Percentiles rank a stretch among this genome's conserved stretches.
phyloP scores from a whole-genome alignment of 2,888 invertebrate species.

The Slavum lentiscoides region DNA sequence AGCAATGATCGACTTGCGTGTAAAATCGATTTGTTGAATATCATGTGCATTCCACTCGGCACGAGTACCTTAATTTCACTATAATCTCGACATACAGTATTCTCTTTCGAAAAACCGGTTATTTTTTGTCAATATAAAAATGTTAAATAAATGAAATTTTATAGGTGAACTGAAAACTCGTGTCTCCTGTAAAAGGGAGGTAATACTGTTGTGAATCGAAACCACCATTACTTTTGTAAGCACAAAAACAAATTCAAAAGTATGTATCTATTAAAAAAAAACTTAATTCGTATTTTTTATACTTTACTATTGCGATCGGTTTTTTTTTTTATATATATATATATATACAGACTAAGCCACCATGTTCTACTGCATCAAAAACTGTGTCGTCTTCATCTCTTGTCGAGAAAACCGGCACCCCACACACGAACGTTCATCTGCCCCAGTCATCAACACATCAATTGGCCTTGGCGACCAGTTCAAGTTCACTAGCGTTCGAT shows the following conservation, averaged over 20 bases:
- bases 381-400: conserved; percentile 61
- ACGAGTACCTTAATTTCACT: too few relatives aligned
- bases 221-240: conserved; percentile 62
- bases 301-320: background rate
- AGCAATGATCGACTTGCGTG: too few relatives aligned
- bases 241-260: conserved; percentile 59
- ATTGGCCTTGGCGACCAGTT: conserved; percentile 41
- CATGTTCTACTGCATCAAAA: conserved; percentile 57
- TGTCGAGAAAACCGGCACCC: conserved; percentile 61
- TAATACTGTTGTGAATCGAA: conserved; percentile 55
- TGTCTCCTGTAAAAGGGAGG: conserved; percentile 53
- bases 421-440: conserved; percentile 24
- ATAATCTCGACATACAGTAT: too few relatives aligned
- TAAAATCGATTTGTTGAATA: too few relatives aligned
- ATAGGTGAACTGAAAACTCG: conserved; percentile 27
- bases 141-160: background rate
- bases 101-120: too few relatives aligned
- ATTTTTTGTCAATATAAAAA: too few relatives aligned
- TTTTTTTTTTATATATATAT: too few relatives aligned
- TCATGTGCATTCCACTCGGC: too few relatives aligned
- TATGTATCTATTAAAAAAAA: conserved; percentile 53
- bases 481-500: conserved; percentile 36
- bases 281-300: background rate
- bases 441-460: conserved; percentile 28
- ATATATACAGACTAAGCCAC: conserved; percentile 35